Percentiles rank a stretch among this genome's conserved stretches.
phyloP scores from a whole-genome alignment of 37 sponge, comb jelly and placozoan species.

The Halisarca cf. caerulea region DNA sequence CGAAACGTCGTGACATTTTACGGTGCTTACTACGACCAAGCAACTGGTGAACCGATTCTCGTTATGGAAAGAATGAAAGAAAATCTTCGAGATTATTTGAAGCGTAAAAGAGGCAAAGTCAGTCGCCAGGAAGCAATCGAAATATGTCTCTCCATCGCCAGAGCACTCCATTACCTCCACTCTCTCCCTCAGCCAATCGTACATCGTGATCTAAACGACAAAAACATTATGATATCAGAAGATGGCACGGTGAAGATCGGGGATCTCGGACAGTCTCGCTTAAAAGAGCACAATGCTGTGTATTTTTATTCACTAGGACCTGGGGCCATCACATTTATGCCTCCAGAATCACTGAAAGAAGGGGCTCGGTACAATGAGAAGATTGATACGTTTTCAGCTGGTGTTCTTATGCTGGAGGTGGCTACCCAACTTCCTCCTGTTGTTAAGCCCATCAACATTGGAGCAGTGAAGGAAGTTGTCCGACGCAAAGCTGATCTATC shows the following conservation, averaged over 20 bases:
- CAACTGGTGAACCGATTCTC: background rate
- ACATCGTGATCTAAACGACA: conserved; percentile 5
- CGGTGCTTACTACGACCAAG: background rate
- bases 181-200: background rate
- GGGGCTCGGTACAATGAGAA: too few species aligned
- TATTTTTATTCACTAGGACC: too few species aligned
- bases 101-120: background rate
- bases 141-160: background rate
- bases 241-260: conserved; percentile 8
- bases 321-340: too few species aligned
- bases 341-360: too few species aligned
- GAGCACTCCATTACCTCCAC: background rate
- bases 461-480: too few species aligned
- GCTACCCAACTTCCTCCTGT: too few species aligned
- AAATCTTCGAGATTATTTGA: background rate
- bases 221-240: background rate
- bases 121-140: background rate
- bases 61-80: background rate
- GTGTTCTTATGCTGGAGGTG: too few species aligned
- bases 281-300: too few species aligned
- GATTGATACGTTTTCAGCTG: too few species aligned
- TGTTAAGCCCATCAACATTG: too few species aligned
- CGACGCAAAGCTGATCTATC: too few species aligned
- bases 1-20: background rate
- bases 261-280: background rate